Evolutionary conservation across 2,888 invertebrate species (phyloP).

Genomic region (Drosophila affinis): DNA sequence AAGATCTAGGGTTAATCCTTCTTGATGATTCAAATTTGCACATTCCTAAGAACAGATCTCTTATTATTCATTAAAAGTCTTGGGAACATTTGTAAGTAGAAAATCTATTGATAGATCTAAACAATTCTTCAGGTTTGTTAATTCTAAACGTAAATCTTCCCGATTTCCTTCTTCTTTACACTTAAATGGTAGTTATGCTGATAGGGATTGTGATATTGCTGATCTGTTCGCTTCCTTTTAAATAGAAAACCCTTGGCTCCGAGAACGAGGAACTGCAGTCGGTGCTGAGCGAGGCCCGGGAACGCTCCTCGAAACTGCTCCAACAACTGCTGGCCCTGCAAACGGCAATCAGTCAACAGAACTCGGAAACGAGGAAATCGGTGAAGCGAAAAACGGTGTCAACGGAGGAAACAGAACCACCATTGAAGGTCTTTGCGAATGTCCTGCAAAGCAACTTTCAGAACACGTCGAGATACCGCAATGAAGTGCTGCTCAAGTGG

Average conservation of each 20-base stretch:
- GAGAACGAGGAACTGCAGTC: conserved; percentile 85
- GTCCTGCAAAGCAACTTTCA: conserved; percentile 85
- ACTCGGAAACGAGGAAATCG: conserved; percentile 88
- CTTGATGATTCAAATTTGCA: too few relatives aligned
- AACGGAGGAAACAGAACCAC: conserved; percentile 26
- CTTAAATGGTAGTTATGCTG: too few relatives aligned
- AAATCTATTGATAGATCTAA: too few relatives aligned
- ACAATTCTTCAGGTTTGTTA: too few relatives aligned
- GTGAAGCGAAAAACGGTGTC: conserved; percentile 76
- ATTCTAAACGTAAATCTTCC: too few relatives aligned
- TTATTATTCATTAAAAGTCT: too few relatives aligned
- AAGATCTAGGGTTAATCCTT: too few relatives aligned
- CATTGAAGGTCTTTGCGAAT: conserved; percentile 81
- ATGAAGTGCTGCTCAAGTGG: conserved; percentile 95
- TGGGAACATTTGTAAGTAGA: too few relatives aligned
- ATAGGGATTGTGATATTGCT: too few relatives aligned
- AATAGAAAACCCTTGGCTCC: conserved; percentile 81
- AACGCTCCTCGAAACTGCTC: conserved; percentile 86
- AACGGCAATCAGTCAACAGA: conserved; percentile 86
- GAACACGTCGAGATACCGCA: conserved; percentile 88
- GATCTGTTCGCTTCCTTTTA: too few relatives aligned
- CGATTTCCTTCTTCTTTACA: too few relatives aligned
- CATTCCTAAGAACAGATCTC: too few relatives aligned
- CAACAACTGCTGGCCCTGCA: conserved; percentile 87
- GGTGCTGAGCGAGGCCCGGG: conserved; percentile 55